These are phyloP conservation scores for Aldrovandia affinis DNA, from an alignment of 2,797 vertebrate genomes.

Conservation along the genomic window DNA sequence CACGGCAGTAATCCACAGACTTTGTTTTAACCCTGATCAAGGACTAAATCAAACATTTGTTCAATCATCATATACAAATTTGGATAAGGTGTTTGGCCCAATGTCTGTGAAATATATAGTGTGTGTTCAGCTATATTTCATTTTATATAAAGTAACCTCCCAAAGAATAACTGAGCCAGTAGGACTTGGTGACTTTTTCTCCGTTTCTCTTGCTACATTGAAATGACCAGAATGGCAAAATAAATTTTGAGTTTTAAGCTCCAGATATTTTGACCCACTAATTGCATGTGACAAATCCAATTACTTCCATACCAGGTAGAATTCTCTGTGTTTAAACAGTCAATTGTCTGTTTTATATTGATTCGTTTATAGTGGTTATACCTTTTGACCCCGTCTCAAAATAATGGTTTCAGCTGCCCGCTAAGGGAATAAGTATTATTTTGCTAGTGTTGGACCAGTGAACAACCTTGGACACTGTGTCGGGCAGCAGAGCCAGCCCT, in stretches of 20 bases:
- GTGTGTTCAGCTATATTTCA: neutral
- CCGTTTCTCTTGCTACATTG: neutral
- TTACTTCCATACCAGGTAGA: neutral
- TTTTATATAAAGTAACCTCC: neutral
- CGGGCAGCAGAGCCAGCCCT: neutral
- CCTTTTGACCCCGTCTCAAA: neutral
- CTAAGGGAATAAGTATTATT: neutral
- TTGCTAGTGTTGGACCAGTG: neutral
- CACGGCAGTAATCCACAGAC: neutral
- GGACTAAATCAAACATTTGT: neutral
- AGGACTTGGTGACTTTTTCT: neutral
- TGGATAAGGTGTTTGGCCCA: neutral
- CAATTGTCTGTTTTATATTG: constrained; percentile 8
- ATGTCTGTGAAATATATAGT: neutral
- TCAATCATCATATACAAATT: neutral
- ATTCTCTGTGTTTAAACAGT: neutral
- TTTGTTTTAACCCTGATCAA: no score
- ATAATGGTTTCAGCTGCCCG: neutral
- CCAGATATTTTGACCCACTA: neutral
- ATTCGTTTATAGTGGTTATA: neutral
- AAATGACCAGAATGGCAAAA: neutral
- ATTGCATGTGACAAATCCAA: neutral
- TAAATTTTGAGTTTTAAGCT: neutral
- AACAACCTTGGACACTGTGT: neutral
- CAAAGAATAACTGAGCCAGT: neutral